These are phyloP conservation scores for Boulengeromyrus knoepffleri DNA, from an alignment of 2,113 vertebrate genomes.

Conservation along the genomic window DNA sequence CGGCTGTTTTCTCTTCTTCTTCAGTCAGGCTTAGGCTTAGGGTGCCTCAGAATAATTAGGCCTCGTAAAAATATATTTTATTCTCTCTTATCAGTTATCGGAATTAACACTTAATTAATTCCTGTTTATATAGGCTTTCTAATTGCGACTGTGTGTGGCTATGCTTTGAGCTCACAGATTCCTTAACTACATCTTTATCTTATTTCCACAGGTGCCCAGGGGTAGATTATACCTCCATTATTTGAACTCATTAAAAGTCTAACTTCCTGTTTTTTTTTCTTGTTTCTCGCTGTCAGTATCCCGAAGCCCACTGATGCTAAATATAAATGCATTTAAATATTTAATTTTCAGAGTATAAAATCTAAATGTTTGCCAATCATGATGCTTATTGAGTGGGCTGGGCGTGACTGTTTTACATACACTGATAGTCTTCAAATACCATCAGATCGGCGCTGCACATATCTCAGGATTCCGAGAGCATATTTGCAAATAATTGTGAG, in stretches of 20 bases:
- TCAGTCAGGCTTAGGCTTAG: neutral
- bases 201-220: neutral
- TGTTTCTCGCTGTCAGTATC: neutral
- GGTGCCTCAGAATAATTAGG: neutral
- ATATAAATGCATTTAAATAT: neutral
- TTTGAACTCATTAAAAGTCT: constrained; percentile 16
- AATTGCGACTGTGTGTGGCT: constrained; percentile 7
- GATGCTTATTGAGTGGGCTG: neutral
- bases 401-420: neutral
- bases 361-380: neutral
- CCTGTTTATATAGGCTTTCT: constrained; percentile 11
- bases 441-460: neutral
- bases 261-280: constrained; percentile 6
- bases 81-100: constrained; percentile 13
- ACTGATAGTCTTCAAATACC: neutral
- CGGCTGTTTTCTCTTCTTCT: neutral
- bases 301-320: neutral
- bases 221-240: neutral
- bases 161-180: neutral
- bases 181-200: constrained; percentile 17
- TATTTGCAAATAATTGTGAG: neutral
- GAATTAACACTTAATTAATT: constrained; percentile 12
- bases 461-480: neutral
- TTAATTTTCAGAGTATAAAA: neutral
- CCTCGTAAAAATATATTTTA: constrained; percentile 2